These are phyloP conservation scores for Speoplatyrhinus poulsoni DNA, from an alignment of 2,113 vertebrate species.

Conservation along the genomic window DNA sequence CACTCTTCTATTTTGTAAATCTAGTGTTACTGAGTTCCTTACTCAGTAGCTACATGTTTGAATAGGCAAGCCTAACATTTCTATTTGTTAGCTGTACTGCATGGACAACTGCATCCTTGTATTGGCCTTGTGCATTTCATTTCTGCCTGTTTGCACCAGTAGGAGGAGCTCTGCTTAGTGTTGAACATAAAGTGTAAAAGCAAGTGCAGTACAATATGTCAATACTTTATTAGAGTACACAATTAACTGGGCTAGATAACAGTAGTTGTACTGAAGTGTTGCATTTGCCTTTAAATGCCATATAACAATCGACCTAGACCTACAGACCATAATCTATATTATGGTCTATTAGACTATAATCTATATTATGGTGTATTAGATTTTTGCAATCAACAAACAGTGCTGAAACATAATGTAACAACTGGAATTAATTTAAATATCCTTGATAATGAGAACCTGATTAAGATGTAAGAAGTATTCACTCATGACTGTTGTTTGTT, in stretches of 20 bases:
- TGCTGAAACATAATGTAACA: no score
- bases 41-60: not conserved
- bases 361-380: no score
- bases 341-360: no score
- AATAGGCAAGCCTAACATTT: not conserved
- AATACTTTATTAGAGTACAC: not conserved
- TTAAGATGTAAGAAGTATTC: no score
- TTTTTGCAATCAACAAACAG: not conserved
- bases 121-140: conserved; percentile 24
- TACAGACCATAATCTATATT: no score
- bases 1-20: not conserved
- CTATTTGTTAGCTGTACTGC: conserved; percentile 23
- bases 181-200: conserved; percentile 12
- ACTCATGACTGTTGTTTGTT: no score
- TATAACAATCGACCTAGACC: not conserved
- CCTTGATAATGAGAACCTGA: no score
- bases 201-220: not conserved
- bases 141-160: conserved; percentile 21
- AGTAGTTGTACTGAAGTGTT: not conserved
- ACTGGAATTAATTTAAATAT: no score
- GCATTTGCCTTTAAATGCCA: conserved; percentile 11
- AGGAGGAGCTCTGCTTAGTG: conserved; percentile 4
- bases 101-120: conserved; percentile 2
- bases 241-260: not conserved
- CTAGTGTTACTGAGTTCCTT: not conserved